Evolutionary conservation across 1,140 invertebrate genomes (phyloP), one percentile per base, ranked within the genome.

Genomic region (Nasonia giraulti): DNA sequence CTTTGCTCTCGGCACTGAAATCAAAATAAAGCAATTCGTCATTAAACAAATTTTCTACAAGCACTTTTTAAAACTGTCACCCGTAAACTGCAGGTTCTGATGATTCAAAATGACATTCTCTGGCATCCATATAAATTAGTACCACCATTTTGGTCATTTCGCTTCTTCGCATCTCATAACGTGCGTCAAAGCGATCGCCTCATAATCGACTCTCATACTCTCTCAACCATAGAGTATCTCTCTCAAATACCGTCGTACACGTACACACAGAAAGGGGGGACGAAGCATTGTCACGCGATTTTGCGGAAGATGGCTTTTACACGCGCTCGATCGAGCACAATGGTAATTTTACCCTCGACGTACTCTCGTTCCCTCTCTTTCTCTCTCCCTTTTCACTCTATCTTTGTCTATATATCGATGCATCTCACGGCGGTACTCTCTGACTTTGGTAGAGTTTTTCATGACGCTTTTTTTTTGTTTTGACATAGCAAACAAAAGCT

Each of bases 1-100:
- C 87, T 97, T 95, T 82, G 94, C 93, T 87, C 95, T 93, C 80
- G 94, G 92, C 69, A 94, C 95, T 91, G 95, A 93, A 93, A 27
- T 91, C 20, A 47, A 40, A 71, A 6, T 12, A 11, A 33, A 33
- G 33, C 33, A 85, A 47, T 62, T 33, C 2, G n/a, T 11, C 3
- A 40, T 73, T 31, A 47, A 73, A 50, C 44, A 80, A 23, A 8
- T 23, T 40, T 44, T 44, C 37, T 44, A 79, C 27, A 27, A 27
- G 27, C 7, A 66, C n/a, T 33, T 31, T 71, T 33, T 17, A 3
- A 27, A 71, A 33, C 0, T 2, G 11, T 31, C 8, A 33, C 2
- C 11, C 20, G 12, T 71, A 27, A 31, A 71, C 10, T 11, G 31
- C 7, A 71, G 0, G 33, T 71, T 33, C 68, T 31, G 10, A 33